Base-by-base conservation (phyloP, 2,113 vertebrate species). In the Eurystomus gularis region DNA sequence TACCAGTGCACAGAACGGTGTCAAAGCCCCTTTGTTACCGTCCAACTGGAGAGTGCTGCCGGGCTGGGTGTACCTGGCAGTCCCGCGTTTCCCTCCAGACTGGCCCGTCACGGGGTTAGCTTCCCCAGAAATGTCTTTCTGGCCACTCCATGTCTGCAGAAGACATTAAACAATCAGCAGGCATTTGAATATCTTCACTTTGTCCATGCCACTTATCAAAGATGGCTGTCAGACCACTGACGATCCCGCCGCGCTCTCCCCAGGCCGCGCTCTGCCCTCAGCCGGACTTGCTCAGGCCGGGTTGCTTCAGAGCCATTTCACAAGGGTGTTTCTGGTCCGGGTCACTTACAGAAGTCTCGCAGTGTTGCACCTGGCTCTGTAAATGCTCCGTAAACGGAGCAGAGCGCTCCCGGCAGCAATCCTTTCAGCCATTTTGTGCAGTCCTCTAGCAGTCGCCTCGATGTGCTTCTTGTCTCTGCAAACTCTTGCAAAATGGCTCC, bases 151-250 rank as follows among this genome's bases (percentile, higher is more conserved):
- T 64, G 3, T 71, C 79, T 82, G 48, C 42, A 60, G 24, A 66
- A 75, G 60, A 23, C 37, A 42, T 57, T 33, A 77, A 90, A 40
- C 15, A 31, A 58, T 96, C 85, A 75, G 71, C 82, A 51, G 35
- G 60, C 61, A 12, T 78, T 94, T 80, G 81, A 86, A 95, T 90
- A 2, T 66, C 60, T 81, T 94, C 35, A 33, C 86, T 94, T 92
- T 58, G 18, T 80, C 88, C 42, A 4, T 83, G 82, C 64, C 77
- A 82, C 82, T 90, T 90, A 90, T 81, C 90, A 60, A 93, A 90
- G 85, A n/a, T n/a, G n/a, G n/a, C n/a, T 82, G 88, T 89, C 94
- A 96, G 25, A 96, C 79, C 81, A 19, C 86, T 94, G 90, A 86
- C 84, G 88, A 95, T 76, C 90, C 83, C 54, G 76, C 5, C 71